Evolutionary conservation across 2,797 vertebrate genomes (phyloP).

Genomic region (Lithobates pipiens): DNA sequence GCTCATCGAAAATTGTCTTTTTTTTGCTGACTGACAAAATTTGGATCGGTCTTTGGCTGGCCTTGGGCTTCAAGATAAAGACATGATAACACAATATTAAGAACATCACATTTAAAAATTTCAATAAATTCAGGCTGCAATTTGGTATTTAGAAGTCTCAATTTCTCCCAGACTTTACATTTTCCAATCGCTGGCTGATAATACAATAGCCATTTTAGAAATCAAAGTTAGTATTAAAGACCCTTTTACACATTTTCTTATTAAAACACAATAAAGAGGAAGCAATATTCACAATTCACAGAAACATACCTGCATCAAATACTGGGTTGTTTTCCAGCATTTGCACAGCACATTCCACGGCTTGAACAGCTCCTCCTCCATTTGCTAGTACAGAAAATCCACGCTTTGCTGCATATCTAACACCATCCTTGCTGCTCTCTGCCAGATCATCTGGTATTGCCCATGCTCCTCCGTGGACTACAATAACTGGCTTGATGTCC

Average conservation of each 20-base stretch:
- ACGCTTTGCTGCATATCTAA: constrained; percentile 72
- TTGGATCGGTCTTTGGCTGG: too few relatives aligned
- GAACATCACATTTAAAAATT: too few relatives aligned
- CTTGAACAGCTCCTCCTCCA: constrained; percentile 75
- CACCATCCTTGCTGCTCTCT: constrained; percentile 71
- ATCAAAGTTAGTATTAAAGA: background rate
- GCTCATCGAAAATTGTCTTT: too few relatives aligned
- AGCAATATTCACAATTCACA: background rate
- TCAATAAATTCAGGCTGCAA: too few relatives aligned
- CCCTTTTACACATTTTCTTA: background rate
- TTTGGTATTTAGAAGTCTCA: too few relatives aligned
- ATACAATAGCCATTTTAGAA: background rate
- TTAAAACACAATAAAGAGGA: background rate
- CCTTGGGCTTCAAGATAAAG: too few relatives aligned
- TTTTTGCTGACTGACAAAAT: too few relatives aligned
- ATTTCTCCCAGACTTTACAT: too few relatives aligned
- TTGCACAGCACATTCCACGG: constrained; percentile 79
- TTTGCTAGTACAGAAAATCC: constrained; percentile 71
- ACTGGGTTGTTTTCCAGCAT: constrained; percentile 75
- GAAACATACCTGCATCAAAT: constrained; percentile 75
- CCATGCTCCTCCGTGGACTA: constrained; percentile 83
- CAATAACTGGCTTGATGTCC: constrained; percentile 74
- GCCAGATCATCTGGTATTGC: constrained; percentile 74
- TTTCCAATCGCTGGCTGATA: background rate
- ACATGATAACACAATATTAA: too few relatives aligned